These are phyloP conservation scores for Rhabdomys dilectus DNA, from an alignment of 2,113 vertebrate genomes.

Conservation along the genomic window DNA sequence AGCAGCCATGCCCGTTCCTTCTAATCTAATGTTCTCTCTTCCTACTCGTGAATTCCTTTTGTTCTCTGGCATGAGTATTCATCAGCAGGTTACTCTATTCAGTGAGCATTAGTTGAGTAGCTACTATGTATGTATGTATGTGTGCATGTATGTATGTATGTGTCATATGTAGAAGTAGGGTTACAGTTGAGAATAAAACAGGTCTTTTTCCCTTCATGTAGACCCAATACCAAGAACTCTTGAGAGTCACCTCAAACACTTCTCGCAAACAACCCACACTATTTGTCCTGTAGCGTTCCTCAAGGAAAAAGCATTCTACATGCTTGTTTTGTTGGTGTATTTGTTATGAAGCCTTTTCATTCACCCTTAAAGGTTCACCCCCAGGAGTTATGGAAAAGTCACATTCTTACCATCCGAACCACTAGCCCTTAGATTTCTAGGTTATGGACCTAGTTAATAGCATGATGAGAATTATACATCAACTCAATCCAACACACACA, in stretches of 20 bases:
- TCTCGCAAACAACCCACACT: neutral
- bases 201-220: neutral
- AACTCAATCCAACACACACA: neutral
- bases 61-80: neutral
- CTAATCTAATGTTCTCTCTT: neutral
- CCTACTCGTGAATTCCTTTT: too few relatives aligned
- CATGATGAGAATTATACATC: neutral
- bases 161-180: neutral
- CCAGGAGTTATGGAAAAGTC: neutral
- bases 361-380: neutral
- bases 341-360: conserved; percentile 46
- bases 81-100: neutral
- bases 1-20: neutral
- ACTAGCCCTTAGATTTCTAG: neutral
- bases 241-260: neutral
- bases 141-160: too few relatives aligned
- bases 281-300: neutral
- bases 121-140: neutral
- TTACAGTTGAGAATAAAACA: neutral
- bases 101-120: neutral
- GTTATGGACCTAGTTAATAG: neutral
- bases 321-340: neutral
- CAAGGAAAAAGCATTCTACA: neutral
- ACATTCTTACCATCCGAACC: neutral
- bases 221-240: neutral